Percentiles rank a stretch among this genome's conserved stretches.
Evolutionary conservation across 1,140 invertebrate species (phyloP).

Genomic region (Aethina tumida): DNA sequence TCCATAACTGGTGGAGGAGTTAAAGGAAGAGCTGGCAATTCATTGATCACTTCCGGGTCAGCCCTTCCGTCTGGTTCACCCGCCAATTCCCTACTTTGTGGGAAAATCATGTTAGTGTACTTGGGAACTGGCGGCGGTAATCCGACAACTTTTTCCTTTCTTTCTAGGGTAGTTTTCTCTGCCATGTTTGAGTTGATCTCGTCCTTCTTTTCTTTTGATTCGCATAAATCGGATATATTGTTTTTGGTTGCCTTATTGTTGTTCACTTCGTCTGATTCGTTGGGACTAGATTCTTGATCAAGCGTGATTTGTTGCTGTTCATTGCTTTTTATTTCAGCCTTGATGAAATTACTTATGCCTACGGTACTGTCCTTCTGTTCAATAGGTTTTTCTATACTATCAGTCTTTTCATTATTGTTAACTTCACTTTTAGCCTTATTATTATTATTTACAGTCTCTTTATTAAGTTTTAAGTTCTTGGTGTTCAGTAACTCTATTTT

Average conservation of each 20-base stretch:
- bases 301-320: no score
- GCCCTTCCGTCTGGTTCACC: constrained; percentile 72
- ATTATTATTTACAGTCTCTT: constrained; percentile 12
- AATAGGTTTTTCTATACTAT: constrained; percentile 8
- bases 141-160: constrained; percentile 3
- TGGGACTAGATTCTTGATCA: no score
- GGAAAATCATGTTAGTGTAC: constrained; percentile 8
- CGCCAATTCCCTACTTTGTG: constrained; percentile 50
- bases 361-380: constrained; percentile 13
- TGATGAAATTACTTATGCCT: constrained; percentile 13
- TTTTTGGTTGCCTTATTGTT: no score
- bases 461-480: constrained; percentile 25
- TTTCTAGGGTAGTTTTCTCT: constrained; percentile 6
- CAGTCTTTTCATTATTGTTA: constrained; percentile 3
- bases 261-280: no score
- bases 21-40: constrained; percentile 52
- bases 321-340: constrained; percentile 12
- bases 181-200: constrained; percentile 6
- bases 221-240: background rate
- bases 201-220: constrained; percentile 6
- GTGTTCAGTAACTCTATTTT: constrained; percentile 29
- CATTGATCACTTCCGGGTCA: constrained; percentile 57
- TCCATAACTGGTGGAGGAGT: constrained; percentile 50
- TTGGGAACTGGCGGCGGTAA: constrained; percentile 1
- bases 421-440: constrained; percentile 15